Evolutionary conservation across 1,140 invertebrate genomes (phyloP).

Genomic region (Saxidomus purpurata): DNA sequence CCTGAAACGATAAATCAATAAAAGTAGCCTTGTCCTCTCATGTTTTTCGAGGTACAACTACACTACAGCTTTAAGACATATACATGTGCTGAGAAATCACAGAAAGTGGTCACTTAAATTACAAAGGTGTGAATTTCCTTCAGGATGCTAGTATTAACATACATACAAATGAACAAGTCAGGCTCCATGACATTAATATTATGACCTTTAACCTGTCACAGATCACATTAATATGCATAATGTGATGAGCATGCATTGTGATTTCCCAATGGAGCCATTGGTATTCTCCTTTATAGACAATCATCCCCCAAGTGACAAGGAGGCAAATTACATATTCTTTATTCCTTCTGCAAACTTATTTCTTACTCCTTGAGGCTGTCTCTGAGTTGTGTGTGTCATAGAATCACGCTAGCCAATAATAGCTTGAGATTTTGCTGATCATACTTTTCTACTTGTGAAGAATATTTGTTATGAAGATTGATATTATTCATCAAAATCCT

Average conservation of each 20-base stretch:
- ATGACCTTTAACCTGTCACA: slow-evolving; percentile 59
- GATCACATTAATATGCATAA: slow-evolving; percentile 58
- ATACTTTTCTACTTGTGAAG: no score
- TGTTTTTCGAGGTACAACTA: no score
- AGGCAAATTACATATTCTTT: slow-evolving; percentile 59
- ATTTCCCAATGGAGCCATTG: slow-evolving; percentile 62
- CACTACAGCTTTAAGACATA: no score
- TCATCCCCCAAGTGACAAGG: neutral
- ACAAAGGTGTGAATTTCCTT: no score
- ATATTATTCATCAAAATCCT: neutral
- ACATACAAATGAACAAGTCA: no score
- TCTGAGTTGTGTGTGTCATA: neutral
- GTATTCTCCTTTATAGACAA: slow-evolving; percentile 48
- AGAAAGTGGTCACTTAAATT: no score
- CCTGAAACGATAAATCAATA: no score
- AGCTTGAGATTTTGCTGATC: neutral
- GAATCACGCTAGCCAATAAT: neutral
- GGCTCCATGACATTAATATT: neutral
- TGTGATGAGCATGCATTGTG: slow-evolving; percentile 49
- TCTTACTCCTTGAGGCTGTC: slow-evolving; percentile 21
- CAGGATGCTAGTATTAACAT: no score
- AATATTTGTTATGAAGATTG: no score
- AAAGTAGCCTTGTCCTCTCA: no score
- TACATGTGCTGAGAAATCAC: no score
- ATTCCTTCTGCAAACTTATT: slow-evolving; percentile 52